These are phyloP conservation scores for Drosophila kanapiae DNA, from an alignment of 1,140 invertebrate species.

Conservation along the genomic window DNA sequence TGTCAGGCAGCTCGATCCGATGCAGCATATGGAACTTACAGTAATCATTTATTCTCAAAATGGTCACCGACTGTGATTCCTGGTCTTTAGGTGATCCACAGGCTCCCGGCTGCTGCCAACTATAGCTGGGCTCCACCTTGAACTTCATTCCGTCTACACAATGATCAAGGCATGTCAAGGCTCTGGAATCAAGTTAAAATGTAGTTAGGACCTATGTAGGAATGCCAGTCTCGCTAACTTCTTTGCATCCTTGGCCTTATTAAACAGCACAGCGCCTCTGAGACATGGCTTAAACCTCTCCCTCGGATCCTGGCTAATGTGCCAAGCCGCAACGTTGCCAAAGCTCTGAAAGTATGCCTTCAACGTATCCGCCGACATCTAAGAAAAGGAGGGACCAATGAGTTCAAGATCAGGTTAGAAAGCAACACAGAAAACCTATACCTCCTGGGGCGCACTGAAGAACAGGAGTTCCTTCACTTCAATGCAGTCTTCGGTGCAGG, in stretches of 20 bases:
- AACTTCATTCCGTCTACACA: slow-evolving; percentile 4
- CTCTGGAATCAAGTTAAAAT: neutral
- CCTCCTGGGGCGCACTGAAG: slow-evolving; percentile 30
- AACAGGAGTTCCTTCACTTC: slow-evolving; percentile 49
- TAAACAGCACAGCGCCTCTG: slow-evolving; percentile 43
- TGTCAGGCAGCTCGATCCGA: slow-evolving; percentile 18
- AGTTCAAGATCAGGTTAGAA: neutral
- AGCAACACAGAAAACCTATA: slow-evolving; percentile 4
- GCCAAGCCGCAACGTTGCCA: slow-evolving; percentile 32
- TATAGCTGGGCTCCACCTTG: slow-evolving; percentile 49
- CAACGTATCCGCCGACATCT: slow-evolving; percentile 18
- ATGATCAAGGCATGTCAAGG: slow-evolving; percentile 18
- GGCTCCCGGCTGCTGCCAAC: slow-evolving; percentile 67
- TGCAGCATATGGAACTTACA: slow-evolving; percentile 41
- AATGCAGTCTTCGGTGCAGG: slow-evolving; percentile 66
- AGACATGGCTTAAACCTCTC: neutral
- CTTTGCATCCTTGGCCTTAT: slow-evolving; percentile 39
- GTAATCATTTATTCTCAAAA: slow-evolving; percentile 43
- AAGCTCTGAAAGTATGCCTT: slow-evolving; percentile 41
- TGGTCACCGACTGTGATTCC: neutral
- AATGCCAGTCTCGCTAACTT: slow-evolving; percentile 33
- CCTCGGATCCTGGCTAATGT: neutral
- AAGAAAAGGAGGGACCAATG: neutral
- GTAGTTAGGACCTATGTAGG: neutral
- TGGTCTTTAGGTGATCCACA: neutral